These are phyloP conservation scores for Cataglyphis rosenhaueri DNA, from an alignment of 2,888 invertebrate species.

Conservation along the genomic window DNA sequence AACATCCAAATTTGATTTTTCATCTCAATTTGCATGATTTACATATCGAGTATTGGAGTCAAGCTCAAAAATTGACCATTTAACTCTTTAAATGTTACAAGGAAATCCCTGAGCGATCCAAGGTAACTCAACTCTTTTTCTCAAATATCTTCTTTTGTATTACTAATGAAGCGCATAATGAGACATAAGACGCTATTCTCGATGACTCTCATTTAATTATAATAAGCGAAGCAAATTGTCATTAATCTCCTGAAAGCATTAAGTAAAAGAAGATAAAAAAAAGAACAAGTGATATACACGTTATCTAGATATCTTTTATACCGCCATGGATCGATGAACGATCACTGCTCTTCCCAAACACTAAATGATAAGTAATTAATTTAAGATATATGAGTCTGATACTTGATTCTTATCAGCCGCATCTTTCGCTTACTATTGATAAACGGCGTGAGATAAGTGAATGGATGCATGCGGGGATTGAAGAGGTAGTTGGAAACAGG, in stretches of 20 bases:
- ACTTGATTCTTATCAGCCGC: constrained; percentile 28
- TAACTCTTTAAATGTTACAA: not conserved
- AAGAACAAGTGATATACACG: not conserved
- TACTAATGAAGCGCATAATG: constrained; percentile 21
- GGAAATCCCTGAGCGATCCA: not conserved
- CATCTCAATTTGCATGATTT: not conserved
- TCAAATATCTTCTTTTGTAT: constrained; percentile 5
- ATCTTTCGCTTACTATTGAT: constrained; percentile 40
- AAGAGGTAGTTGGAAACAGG: not conserved
- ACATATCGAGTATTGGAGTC: not conserved
- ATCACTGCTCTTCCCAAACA: not conserved
- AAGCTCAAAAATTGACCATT: not conserved
- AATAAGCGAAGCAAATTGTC: not conserved
- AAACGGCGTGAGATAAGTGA: constrained; percentile 31
- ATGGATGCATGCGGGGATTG: constrained; percentile 14
- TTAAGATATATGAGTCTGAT: constrained; percentile 21
- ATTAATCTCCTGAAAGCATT: not conserved
- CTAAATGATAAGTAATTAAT: constrained; percentile 50
- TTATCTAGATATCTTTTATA: constrained; percentile 15
- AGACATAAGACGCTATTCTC: not conserved
- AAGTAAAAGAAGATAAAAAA: constrained; percentile 10
- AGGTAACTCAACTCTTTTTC: not conserved
- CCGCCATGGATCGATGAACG: constrained; percentile 29
- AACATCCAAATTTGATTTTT: not conserved
- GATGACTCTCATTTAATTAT: not conserved